phyloP scores from a whole-genome alignment of 2,888 invertebrate species.

The Priocnemis perturbator region DNA sequence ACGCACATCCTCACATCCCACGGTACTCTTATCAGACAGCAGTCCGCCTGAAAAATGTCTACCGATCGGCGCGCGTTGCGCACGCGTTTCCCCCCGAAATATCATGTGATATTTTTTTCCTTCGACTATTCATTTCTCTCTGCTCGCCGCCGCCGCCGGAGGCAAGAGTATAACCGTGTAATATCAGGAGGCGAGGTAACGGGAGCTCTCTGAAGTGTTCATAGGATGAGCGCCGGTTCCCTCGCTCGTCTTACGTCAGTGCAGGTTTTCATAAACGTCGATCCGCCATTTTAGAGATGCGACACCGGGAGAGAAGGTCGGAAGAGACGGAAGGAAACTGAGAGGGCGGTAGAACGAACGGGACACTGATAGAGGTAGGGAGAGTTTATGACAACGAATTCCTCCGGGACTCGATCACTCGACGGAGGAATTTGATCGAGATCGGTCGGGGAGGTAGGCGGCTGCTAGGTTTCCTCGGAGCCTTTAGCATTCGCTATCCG shows the following conservation, averaged over 20 bases:
- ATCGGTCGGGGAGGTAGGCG: conserved; percentile 9
- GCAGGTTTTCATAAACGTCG: background rate
- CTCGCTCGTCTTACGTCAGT: conserved; percentile 24
- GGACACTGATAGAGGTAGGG: background rate
- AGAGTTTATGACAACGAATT: conserved; percentile 52
- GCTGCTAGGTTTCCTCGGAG: no score
- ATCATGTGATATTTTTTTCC: conserved; percentile 1
- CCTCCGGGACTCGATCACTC: conserved; percentile 44
- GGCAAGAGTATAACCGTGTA: conserved; percentile 7
- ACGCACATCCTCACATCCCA: no score
- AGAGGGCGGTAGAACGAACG: background rate
- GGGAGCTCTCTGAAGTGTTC: conserved; percentile 5
- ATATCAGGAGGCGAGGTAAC: conserved; percentile 5
- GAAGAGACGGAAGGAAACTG: background rate
- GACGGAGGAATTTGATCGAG: conserved; percentile 47
- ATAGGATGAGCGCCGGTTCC: background rate
- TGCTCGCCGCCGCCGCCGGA: background rate
- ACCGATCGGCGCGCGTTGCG: no score
- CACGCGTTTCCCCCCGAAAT: no score
- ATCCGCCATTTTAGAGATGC: conserved; percentile 1
- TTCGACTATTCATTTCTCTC: background rate
- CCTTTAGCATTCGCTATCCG: background rate
- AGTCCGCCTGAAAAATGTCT: no score
- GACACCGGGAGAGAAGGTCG: background rate
- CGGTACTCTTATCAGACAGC: no score